Conservation (phyloP, 2,113 vertebrate species). For the Proteles cristata region DNA sequence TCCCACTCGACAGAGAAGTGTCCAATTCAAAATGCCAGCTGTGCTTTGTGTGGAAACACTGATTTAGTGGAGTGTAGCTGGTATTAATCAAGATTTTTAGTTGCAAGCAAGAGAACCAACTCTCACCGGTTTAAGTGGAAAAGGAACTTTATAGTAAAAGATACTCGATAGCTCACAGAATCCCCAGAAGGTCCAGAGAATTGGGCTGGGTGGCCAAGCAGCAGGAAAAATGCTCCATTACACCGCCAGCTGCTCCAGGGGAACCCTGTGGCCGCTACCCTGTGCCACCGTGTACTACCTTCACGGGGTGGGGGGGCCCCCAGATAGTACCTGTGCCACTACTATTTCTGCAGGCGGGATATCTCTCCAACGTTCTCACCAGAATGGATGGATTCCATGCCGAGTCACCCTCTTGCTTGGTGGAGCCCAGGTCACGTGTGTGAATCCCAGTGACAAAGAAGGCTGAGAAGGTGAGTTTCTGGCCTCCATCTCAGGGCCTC, state of each 20-base stretch:
- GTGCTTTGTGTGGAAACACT: not conserved
- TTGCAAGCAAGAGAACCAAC: not conserved
- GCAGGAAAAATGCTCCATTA: not conserved
- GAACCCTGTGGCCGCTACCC: not conserved
- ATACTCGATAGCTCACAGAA: not conserved
- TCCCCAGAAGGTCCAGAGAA: not conserved
- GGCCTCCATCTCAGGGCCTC: not conserved
- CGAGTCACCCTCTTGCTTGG: not conserved
- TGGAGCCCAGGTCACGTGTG: not conserved
- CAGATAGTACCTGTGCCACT: accelerated
- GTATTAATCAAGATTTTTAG: not conserved
- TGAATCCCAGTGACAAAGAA: not conserved
- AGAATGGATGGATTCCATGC: not conserved
- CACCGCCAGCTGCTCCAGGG: not conserved
- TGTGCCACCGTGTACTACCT: not conserved
- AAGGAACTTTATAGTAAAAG: not conserved
- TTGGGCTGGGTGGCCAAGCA: not conserved
- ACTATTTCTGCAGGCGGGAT: not conserved
- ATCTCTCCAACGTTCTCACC: not conserved
- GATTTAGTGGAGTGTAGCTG: not conserved
- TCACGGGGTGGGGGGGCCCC: accelerated
- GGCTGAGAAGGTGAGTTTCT: not conserved
- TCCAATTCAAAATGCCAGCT: not conserved
- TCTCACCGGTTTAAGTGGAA: not conserved
- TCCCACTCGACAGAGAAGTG: not conserved